Evolutionary conservation across 2,113 vertebrate genomes (phyloP).

Genomic region (Spea multiplicata): DNA sequence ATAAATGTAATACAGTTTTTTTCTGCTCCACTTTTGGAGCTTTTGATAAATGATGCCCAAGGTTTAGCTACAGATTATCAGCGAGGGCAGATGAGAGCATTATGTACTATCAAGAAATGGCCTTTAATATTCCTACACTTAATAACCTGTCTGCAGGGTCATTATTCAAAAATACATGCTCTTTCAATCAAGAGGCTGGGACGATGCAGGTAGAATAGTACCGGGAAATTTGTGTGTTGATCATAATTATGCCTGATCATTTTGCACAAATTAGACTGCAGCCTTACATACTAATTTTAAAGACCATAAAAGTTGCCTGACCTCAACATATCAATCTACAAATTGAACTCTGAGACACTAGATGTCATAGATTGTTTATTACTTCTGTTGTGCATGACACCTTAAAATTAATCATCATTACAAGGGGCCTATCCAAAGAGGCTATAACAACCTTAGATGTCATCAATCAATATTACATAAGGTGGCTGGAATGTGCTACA

Average conservation of each 20-base stretch:
- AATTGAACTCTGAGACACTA: not conserved
- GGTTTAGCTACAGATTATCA: slow-evolving; percentile 30
- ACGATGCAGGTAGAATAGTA: slow-evolving; percentile 28
- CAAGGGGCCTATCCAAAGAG: not conserved
- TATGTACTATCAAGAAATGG: slow-evolving; percentile 31
- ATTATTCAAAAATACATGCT: slow-evolving; percentile 24
- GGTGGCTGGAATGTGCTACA: not conserved
- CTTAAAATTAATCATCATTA: slow-evolving; percentile 1
- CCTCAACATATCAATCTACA: slow-evolving; percentile 18
- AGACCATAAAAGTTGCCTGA: slow-evolving; percentile 26
- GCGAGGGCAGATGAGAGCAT: slow-evolving; percentile 30
- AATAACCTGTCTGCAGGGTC: slow-evolving; percentile 35
- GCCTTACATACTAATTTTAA: slow-evolving; percentile 22
- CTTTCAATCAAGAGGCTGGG: slow-evolving; percentile 25
- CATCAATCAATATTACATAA: not conserved
- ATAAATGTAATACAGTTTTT: slow-evolving; percentile 2
- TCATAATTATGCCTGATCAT: slow-evolving; percentile 30
- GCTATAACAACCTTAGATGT: not conserved
- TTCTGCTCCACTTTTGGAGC: slow-evolving; percentile 26
- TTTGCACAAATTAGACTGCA: slow-evolving; percentile 29
- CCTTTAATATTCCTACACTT: slow-evolving; percentile 40
- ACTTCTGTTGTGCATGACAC: not conserved
- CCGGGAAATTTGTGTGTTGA: slow-evolving; percentile 12
- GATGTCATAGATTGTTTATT: not conserved
- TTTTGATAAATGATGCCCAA: slow-evolving; percentile 34